phyloP scores from a whole-genome alignment of 2,113 vertebrate genomes.

The Ammodytes dubius region DNA sequence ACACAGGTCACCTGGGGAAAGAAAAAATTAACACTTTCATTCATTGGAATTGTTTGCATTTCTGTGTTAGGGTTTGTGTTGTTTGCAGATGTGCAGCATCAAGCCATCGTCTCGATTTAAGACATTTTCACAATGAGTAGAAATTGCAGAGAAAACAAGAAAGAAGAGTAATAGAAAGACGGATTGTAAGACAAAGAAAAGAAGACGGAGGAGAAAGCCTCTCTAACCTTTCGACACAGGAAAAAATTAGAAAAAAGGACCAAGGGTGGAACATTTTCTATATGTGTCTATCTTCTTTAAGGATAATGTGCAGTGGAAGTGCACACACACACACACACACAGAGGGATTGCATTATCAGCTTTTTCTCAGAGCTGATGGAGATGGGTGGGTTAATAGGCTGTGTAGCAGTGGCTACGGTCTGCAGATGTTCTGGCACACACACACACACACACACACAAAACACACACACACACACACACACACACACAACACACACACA shows the following conservation, averaged over 20 bases:
- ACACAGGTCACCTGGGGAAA: constrained; percentile 90
- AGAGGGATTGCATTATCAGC: constrained; percentile 39
- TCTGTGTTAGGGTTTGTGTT: background rate
- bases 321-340: constrained; percentile 12
- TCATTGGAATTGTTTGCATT: background rate
- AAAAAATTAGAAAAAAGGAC: background rate
- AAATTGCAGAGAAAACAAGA: background rate
- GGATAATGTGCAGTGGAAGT: constrained; percentile 33
- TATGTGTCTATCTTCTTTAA: constrained; percentile 25
- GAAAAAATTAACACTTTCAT: background rate
- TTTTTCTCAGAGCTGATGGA: constrained; percentile 52
- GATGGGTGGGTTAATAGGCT: constrained; percentile 33
- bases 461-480: constrained; percentile 7
- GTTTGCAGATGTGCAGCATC: background rate
- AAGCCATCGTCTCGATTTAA: background rate
- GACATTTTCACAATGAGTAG: background rate
- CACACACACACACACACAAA: constrained; percentile 5
- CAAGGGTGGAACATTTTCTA: constrained; percentile 10
- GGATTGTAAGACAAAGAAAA: background rate
- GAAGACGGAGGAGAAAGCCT: constrained; percentile 2
- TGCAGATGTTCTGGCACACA: background rate
- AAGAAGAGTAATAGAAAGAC: background rate
- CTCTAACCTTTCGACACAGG: constrained; percentile 43
- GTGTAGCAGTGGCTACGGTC: background rate
- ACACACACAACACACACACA: background rate